phyloP scores from a whole-genome alignment of 2,888 invertebrate species.

The Lithophane semibrunnea region DNA sequence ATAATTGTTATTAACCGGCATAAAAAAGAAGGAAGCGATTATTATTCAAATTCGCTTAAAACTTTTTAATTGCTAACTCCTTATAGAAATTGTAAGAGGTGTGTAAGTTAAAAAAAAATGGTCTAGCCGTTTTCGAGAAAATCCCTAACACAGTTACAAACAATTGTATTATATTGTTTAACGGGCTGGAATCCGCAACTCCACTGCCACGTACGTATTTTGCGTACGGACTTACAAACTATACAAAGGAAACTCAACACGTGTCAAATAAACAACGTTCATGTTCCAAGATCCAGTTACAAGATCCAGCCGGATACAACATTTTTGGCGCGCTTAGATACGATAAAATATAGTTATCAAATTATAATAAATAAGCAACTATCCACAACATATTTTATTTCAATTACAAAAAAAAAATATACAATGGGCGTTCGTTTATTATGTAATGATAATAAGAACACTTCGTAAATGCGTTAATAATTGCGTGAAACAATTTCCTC shows the following conservation, averaged over 20 bases:
- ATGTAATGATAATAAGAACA: constrained; percentile 20
- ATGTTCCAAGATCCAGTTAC: background rate
- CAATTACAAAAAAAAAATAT: background rate
- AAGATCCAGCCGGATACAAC: background rate
- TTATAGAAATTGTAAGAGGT: background rate
- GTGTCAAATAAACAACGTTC: background rate
- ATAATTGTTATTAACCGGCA: too few species aligned
- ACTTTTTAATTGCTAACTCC: background rate
- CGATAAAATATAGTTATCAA: background rate
- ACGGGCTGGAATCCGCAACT: background rate
- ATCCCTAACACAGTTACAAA: background rate
- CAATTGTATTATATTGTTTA: background rate
- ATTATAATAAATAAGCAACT: background rate
- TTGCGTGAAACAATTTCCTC: constrained; percentile 41
- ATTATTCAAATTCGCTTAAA: background rate
- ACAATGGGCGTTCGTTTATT: constrained; percentile 16
- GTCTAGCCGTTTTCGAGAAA: background rate
- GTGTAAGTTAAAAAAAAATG: too few species aligned
- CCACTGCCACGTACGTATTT: background rate
- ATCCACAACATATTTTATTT: background rate
- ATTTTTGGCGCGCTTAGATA: background rate
- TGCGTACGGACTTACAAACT: background rate
- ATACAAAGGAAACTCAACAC: background rate
- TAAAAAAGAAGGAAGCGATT: background rate
- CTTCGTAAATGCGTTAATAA: constrained; percentile 27